Percentiles rank a stretch among this genome's conserved stretches.
These are phyloP conservation scores for Xestia rhomboidea DNA, from an alignment of 2,888 invertebrate species.

Conservation along the genomic window DNA sequence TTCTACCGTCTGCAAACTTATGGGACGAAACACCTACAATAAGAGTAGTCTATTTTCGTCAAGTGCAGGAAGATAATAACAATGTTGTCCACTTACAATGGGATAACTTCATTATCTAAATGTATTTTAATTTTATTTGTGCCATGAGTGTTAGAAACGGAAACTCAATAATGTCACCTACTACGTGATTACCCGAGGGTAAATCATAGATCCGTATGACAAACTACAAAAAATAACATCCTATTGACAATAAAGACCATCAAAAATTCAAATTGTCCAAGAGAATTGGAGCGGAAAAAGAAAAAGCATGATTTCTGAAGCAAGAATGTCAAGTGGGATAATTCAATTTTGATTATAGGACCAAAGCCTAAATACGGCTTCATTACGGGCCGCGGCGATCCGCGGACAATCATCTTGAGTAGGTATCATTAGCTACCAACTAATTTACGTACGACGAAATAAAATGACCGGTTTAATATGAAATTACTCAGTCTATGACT, in stretches of 20 bases:
- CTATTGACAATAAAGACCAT: slow-evolving; percentile 73
- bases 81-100: too few relatives aligned
- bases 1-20: too few relatives aligned
- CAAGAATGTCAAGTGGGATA: slow-evolving; percentile 89
- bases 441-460: slow-evolving; percentile 84
- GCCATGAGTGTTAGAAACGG: slow-evolving; percentile 28
- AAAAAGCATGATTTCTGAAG: slow-evolving; percentile 84
- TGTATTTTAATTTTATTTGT: background rate
- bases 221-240: slow-evolving; percentile 51
- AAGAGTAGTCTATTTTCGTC: too few relatives aligned
- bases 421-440: slow-evolving; percentile 88
- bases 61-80: too few relatives aligned
- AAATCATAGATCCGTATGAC: slow-evolving; percentile 59
- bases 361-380: slow-evolving; percentile 88
- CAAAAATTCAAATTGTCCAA: slow-evolving; percentile 85
- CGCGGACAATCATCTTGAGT: slow-evolving; percentile 88
- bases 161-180: slow-evolving; percentile 32
- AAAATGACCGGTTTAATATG: slow-evolving; percentile 86
- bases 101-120: slow-evolving; percentile 7
- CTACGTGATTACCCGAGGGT: slow-evolving; percentile 43
- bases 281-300: slow-evolving; percentile 89
- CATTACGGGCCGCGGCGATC: slow-evolving; percentile 87
- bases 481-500: slow-evolving; percentile 86
- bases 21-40: too few relatives aligned
- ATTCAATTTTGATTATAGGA: slow-evolving; percentile 91